Conservation (phyloP, 2,888 invertebrate species). For the Salpingus planirostris region DNA sequence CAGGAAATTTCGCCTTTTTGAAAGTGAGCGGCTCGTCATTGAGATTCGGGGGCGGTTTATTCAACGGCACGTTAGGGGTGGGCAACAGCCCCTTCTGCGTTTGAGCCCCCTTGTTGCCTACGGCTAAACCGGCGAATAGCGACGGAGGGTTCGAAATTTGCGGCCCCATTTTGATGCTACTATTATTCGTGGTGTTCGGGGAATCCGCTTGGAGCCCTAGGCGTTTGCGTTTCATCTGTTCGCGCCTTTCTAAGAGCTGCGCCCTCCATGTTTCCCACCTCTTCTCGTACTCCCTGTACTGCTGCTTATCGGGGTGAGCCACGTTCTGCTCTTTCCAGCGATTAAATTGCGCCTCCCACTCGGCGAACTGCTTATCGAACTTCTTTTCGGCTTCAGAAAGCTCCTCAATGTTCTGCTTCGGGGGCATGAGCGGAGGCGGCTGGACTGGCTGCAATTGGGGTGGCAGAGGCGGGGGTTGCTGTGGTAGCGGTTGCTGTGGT, state of each 20-base stretch:
- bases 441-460: conserved; percentile 2
- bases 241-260: conserved; percentile 69
- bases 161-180: no score
- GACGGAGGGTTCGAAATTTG: conserved; percentile 4
- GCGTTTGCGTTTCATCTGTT: conserved; percentile 68
- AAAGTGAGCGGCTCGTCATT: conserved; percentile 33
- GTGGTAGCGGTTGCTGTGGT: background rate
- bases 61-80: conserved; percentile 2
- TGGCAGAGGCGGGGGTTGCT: background rate
- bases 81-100: background rate
- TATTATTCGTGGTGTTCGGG: background rate
- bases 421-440: conserved; percentile 2
- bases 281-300: conserved; percentile 76
- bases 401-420: conserved; percentile 28
- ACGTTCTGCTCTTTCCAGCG: conserved; percentile 87
- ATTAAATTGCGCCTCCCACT: conserved; percentile 88
- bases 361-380: conserved; percentile 80
- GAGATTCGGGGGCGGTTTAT: conserved; percentile 25
- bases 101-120: conserved; percentile 2
- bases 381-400: conserved; percentile 65
- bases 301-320: conserved; percentile 83
- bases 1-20: conserved; percentile 16
- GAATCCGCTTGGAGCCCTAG: conserved; percentile 23
- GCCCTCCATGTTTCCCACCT: conserved; percentile 81
- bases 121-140: background rate